Base-by-base conservation (phyloP, 2,797 vertebrate species). In the Gallinago nigripennis region DNA sequence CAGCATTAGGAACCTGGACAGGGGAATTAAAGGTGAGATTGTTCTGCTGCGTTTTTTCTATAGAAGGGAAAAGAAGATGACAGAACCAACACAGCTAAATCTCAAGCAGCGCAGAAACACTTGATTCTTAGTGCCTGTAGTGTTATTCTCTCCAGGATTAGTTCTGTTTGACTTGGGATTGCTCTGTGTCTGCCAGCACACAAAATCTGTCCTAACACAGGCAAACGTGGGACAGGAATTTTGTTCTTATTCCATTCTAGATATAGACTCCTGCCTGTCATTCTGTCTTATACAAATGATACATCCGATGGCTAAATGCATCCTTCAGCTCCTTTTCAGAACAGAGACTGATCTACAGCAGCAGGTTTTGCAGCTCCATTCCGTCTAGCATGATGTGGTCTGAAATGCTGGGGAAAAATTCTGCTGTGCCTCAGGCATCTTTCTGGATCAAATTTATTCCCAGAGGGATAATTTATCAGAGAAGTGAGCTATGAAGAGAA, bases 371-470 rank as follows among this genome's bases (percentile, higher is more conserved):
- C 53, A 89, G 86, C 76, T 85, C 87, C 75, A 41, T 80, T 90
- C 70, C 3, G 0, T 58, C 77, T 75, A 69, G 33, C 37, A 60
- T 48, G 39, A 69, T 66, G 82, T 51, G 66, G 68, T 73, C 78
- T 56, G 45, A 94, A 92, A 87, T 16, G 45, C 75, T 28, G 37
- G 12, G 56, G 71, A 15, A 86, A 94, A 91, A 70, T 27, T 84
- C 66, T 82, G 48, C 90, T 68, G 30, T 79, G 92, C 92, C 77
- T 94, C 56, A 77, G 77, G 85, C 86, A 54, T 84, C 77, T 90
- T 88, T 92, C 77, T 80, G 91, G 71, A 84, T 94, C 63, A 77
- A 54, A 78, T 79, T 51, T 80, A 77, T 92, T 86, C 83, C 75
- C 83, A 57, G 71, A 68, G 50, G 77, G 64, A 58, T 80, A 82